These are phyloP conservation scores for Nomada lathburiana DNA, from an alignment of 2,888 invertebrate species.

Conservation along the genomic window DNA sequence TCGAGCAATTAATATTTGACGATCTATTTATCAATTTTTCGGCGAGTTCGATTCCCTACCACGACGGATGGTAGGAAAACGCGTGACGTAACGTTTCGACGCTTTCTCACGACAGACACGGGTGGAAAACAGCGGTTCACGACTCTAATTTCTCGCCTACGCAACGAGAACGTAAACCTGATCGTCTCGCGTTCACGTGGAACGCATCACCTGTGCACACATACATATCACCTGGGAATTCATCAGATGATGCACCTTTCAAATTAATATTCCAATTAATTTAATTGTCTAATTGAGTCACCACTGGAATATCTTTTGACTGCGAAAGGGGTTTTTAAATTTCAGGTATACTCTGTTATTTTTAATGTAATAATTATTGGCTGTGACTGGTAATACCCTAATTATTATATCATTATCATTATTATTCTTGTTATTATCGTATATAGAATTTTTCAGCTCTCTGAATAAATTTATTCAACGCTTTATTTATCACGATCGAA, in stretches of 20 bases:
- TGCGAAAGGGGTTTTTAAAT: background rate
- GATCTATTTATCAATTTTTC: too few species aligned
- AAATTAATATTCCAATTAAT: background rate
- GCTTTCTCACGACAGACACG: constrained; percentile 65
- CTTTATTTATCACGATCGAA: background rate
- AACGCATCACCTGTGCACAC: constrained; percentile 28
- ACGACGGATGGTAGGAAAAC: too few species aligned
- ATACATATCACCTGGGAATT: constrained; percentile 48
- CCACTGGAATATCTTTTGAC: too few species aligned
- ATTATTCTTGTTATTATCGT: too few species aligned
- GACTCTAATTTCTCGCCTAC: constrained; percentile 67
- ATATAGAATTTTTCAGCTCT: too few species aligned
- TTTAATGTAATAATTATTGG: too few species aligned
- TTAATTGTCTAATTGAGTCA: too few species aligned
- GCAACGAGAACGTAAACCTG: constrained; percentile 46
- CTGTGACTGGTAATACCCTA: too few species aligned
- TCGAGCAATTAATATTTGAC: too few species aligned
- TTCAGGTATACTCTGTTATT: too few species aligned
- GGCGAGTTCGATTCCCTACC: too few species aligned
- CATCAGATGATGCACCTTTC: constrained; percentile 43
- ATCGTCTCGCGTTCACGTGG: constrained; percentile 59
- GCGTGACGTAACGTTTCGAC: constrained; percentile 48
- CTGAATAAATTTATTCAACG: background rate
- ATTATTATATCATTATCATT: too few species aligned
- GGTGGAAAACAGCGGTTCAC: constrained; percentile 48